phyloP scores from a whole-genome alignment of 2,888 invertebrate species.

The Lissonota sp. region DNA sequence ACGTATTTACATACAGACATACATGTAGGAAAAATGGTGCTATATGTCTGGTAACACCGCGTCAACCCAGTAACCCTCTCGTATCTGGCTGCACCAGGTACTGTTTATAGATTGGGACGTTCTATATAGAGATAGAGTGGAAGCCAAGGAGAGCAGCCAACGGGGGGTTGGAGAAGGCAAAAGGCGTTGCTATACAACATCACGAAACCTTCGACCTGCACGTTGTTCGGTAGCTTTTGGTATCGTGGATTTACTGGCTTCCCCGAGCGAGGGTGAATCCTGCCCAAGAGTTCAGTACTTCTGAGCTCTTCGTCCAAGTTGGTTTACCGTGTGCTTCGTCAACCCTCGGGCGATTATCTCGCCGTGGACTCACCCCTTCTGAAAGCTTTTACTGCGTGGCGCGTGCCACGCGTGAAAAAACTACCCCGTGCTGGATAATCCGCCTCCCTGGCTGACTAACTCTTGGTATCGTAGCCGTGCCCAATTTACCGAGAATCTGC shows the following conservation, averaged over 20 bases:
- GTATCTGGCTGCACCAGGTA: slow-evolving; percentile 79
- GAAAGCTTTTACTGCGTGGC: slow-evolving; percentile 5
- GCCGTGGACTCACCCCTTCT: background rate
- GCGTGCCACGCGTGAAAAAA: slow-evolving; percentile 46
- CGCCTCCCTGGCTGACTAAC: background rate
- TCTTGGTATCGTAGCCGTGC: no score
- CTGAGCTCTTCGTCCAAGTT: slow-evolving; percentile 60
- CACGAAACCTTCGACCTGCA: slow-evolving; percentile 64
- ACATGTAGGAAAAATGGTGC: slow-evolving; percentile 2
- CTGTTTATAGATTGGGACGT: slow-evolving; percentile 79
- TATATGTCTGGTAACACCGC: slow-evolving; percentile 47
- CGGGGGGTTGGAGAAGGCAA: slow-evolving; percentile 41
- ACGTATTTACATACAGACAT: slow-evolving; percentile 8
- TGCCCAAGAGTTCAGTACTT: slow-evolving; percentile 62
- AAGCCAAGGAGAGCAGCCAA: slow-evolving; percentile 7
- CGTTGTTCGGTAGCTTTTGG: slow-evolving; percentile 54
- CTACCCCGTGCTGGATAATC: slow-evolving; percentile 12
- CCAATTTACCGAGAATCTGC: no score
- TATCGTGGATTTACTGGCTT: slow-evolving; percentile 46
- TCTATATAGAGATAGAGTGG: slow-evolving; percentile 20
- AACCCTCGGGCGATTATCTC: background rate
- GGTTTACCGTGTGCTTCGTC: slow-evolving; percentile 51
- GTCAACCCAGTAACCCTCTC: slow-evolving; percentile 79
- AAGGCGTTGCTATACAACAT: slow-evolving; percentile 66
- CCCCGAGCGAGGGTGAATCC: slow-evolving; percentile 51